Conservation (phyloP, 1,140 invertebrate genomes). For the Ooceraea biroi region DNA sequence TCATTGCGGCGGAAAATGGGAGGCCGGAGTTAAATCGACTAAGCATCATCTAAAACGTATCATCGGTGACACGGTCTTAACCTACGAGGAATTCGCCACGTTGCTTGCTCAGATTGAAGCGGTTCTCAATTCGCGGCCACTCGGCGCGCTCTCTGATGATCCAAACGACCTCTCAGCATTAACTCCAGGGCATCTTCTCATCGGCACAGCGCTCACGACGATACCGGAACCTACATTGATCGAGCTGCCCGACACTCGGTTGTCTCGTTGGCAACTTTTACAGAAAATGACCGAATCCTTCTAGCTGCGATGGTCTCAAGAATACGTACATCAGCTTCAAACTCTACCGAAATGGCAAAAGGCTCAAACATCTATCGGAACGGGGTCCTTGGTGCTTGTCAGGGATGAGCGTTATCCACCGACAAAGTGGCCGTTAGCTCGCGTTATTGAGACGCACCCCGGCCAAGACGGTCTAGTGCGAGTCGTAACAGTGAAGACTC, state of each 20-base stretch:
- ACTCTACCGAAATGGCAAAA: no score
- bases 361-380: no score
- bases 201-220: neutral
- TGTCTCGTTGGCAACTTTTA: neutral
- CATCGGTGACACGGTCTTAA: neutral
- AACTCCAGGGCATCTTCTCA: neutral
- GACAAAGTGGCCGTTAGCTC: no score
- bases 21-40: neutral
- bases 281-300: neutral
- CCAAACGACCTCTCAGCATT: no score
- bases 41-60: neutral
- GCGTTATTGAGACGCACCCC: no score
- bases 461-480: no score
- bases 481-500: no score
- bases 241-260: neutral
- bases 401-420: no score
- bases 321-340: no score
- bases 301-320: neutral
- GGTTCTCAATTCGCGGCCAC: conserved; percentile 67
- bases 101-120: conserved; percentile 19
- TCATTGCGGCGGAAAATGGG: conserved; percentile 1
- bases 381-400: no score
- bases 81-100: no score
- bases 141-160: conserved; percentile 59
- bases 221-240: neutral